Conservation (phyloP, 2,113 vertebrate genomes). For the Sisor rabdophorus region DNA sequence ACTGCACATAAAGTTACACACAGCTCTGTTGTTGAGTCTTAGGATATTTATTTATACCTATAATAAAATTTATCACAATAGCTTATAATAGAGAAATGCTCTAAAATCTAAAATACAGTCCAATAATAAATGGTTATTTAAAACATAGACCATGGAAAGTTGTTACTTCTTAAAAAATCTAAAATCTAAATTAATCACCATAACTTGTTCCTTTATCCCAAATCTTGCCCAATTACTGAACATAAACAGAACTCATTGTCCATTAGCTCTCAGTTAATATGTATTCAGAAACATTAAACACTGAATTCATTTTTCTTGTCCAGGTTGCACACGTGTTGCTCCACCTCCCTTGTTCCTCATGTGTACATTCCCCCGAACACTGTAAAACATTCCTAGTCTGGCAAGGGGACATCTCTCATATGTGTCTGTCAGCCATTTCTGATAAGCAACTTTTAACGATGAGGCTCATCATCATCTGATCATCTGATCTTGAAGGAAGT, state of each 20-base stretch:
- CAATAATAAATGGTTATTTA: no score
- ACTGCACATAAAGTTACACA: neutral
- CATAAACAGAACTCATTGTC: no score
- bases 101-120: no score
- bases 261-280: no score
- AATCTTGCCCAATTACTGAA: neutral
- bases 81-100: no score
- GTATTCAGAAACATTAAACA: slow-evolving; percentile 1
- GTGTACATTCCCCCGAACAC: slow-evolving; percentile 69
- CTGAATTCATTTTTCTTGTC: slow-evolving; percentile 9
- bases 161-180: no score
- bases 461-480: neutral
- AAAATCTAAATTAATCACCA: no score
- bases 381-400: slow-evolving; percentile 64
- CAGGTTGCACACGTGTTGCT: slow-evolving; percentile 26
- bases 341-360: slow-evolving; percentile 46
- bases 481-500: neutral
- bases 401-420: slow-evolving; percentile 44
- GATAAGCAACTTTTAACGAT: slow-evolving; percentile 21
- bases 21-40: neutral
- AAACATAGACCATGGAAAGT: no score
- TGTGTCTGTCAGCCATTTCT: slow-evolving; percentile 46
- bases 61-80: neutral
- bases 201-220: no score
- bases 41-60: neutral